phyloP scores from a whole-genome alignment of 1,140 invertebrate species.

The Cylas formicarius region DNA sequence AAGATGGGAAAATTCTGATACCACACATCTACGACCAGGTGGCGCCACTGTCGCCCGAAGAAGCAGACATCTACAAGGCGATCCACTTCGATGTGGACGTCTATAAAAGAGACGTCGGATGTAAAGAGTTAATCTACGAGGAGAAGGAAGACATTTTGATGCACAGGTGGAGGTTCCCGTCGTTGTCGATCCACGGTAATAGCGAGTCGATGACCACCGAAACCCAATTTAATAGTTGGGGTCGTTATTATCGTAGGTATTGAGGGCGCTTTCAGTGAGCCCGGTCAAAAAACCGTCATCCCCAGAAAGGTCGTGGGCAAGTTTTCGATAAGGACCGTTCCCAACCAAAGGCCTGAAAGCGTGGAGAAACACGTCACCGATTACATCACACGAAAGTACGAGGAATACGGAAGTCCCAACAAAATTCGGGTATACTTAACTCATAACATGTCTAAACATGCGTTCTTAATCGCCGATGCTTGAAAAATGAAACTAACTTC shows the following conservation, averaged over 20 bases:
- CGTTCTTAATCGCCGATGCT: too few relatives aligned
- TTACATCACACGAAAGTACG: too few relatives aligned
- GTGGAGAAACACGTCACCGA: too few relatives aligned
- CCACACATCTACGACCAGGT: slow-evolving; percentile 76
- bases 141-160: slow-evolving; percentile 75
- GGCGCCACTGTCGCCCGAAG: slow-evolving; percentile 62
- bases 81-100: slow-evolving; percentile 87
- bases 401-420: too few relatives aligned
- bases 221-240: too few relatives aligned
- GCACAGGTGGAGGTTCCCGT: slow-evolving; percentile 87
- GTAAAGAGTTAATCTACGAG: slow-evolving; percentile 62
- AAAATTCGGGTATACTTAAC: too few relatives aligned
- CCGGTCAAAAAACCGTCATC: slow-evolving; percentile 93
- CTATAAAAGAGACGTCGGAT: slow-evolving; percentile 69
- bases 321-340: slow-evolving; percentile 91
- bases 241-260: too few relatives aligned
- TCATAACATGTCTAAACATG: too few relatives aligned
- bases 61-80: slow-evolving; percentile 69
- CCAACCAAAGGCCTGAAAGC: too few relatives aligned
- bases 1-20: slow-evolving; percentile 75
- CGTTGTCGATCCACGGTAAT: slow-evolving; percentile 78
- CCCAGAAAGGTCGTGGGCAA: slow-evolving; percentile 90
- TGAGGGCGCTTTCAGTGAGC: slow-evolving; percentile 87
- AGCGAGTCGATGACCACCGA: too few relatives aligned
- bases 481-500: too few relatives aligned